Evolutionary conservation across 1,140 invertebrate genomes (phyloP), one percentile per base, ranked within the genome.

Genomic region (Apis laboriosa): DNA sequence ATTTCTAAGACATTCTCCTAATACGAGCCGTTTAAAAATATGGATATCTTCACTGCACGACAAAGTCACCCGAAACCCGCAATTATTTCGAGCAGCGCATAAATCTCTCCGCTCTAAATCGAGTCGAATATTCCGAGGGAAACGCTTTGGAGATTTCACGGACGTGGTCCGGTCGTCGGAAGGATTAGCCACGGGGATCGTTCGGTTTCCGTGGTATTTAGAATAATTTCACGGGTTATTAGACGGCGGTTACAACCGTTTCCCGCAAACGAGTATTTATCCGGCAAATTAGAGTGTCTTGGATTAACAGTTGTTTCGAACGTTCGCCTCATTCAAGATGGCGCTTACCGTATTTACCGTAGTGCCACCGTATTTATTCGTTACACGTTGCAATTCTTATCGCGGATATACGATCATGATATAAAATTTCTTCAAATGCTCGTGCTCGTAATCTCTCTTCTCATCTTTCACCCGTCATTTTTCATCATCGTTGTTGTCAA

Each of bases 201-300:
- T 43, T 74, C 55, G 61, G 76, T 55, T 83, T 24, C 51, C 61
- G 17, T 24, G 68, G 49, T 72, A 83, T 76, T 87, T 84, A 74
- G 61, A 84, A 90, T 88, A 89, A 90, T 90, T 91, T 91, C 86
- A 91, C 75, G 86, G 73, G 64, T 88, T 79, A 88, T 88, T 88
- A 88, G 75, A 34, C 79, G 15, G 53, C 43, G 56, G 24, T 15
- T 58, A 58, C 61, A 73, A 1, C 11, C 56, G 76, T 75, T 81
- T 56, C 12, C 56, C 34, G 15, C 56, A 28, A 77, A 71, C 66
- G 68, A 70, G 80, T 66, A 87, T 79, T 88, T 88, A 77, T 70
- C 73, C 72, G 74, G 61, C 77, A 78, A 86, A 88, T 89, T 88
- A 77, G n/a, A 43, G 60, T 17, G 51, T 72, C 75, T 72, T 13